Evolutionary conservation across 2,113 vertebrate genomes (phyloP), one percentile per base, ranked within the genome.

Genomic region (Otus sunia): DNA sequence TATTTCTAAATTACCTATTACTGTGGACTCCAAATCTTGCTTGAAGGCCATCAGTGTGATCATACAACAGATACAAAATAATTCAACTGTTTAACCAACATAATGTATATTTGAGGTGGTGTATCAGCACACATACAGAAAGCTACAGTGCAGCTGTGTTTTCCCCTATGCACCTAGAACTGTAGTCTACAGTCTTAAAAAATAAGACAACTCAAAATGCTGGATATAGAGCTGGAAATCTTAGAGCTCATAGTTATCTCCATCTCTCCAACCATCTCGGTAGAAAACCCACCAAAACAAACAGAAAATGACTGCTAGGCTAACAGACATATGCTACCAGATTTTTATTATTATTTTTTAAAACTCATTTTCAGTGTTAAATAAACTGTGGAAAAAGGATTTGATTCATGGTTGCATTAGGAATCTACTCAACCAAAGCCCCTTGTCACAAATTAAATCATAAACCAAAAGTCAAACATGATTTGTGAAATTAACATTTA

Each of bases 321-420:
- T 92, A 95, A 52, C 29, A 82, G 2, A 71, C 26, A 59, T 43
- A 89, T 13, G 25, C 59, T 91, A 82, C 74, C 26, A 80, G 53
- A 74, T 85, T 78, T 86, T 93, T 88, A 62, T 80, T 75, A 78
- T 37, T 77, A n/a, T 62, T 90, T 86, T 92, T 80, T 5, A 64
- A 92, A 95, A 92, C 23, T 73, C 6, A 85, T 92, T 94, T 81
- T 92, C 79, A 83, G 47, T 58, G 60, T 96, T 96, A 94, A 90
- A 94, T 45, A 96, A 94, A 93, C 88, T 88, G 85, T 79, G 59
- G 78, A 73, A 80, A 93, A 97, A 89, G 83, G 71, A 89, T 88
- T 94, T 96, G 97, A 98, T 99, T 98, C 98, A 98, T 97, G 95
- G 97, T 93, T 59, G 92, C 97, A 98, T 98, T 98, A 98, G 92